Evolutionary conservation across 2,797 vertebrate genomes (phyloP).

Genomic region (Fratercula arctica): DNA sequence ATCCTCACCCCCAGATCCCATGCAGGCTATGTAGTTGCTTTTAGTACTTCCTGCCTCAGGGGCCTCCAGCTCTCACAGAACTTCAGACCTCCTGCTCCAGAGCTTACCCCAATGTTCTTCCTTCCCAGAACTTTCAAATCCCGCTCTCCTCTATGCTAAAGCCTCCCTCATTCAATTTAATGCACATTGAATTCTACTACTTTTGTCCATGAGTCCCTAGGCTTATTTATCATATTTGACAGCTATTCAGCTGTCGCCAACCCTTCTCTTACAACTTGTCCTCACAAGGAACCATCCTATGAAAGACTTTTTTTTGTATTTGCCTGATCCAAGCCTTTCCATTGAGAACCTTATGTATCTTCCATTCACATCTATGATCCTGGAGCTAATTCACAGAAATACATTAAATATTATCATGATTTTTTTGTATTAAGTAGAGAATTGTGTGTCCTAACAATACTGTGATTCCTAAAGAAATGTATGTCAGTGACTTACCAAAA

Average conservation of each 20-base stretch:
- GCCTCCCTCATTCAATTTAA: not conserved
- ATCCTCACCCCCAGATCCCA: not conserved
- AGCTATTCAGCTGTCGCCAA: not conserved
- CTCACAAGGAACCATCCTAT: not conserved
- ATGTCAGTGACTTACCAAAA: not conserved
- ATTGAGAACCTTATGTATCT: not conserved
- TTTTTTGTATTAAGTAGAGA: not conserved
- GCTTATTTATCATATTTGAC: not conserved
- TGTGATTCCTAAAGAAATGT: not conserved
- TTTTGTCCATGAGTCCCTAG: not conserved
- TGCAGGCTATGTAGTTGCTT: not conserved
- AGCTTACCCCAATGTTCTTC: not conserved
- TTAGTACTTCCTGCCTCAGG: not conserved
- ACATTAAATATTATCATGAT: not conserved
- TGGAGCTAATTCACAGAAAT: not conserved
- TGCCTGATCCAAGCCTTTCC: not conserved
- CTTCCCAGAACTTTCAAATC: not conserved
- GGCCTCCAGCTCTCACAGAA: not conserved
- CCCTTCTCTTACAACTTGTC: not conserved
- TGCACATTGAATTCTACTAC: not conserved
- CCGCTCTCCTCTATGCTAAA: accelerated
- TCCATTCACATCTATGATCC: not conserved
- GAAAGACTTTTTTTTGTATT: not conserved
- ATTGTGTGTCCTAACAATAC: not conserved
- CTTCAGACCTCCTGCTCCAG: not conserved